Conservation (phyloP, 2,888 invertebrate species). For the Macaria liturata region DNA sequence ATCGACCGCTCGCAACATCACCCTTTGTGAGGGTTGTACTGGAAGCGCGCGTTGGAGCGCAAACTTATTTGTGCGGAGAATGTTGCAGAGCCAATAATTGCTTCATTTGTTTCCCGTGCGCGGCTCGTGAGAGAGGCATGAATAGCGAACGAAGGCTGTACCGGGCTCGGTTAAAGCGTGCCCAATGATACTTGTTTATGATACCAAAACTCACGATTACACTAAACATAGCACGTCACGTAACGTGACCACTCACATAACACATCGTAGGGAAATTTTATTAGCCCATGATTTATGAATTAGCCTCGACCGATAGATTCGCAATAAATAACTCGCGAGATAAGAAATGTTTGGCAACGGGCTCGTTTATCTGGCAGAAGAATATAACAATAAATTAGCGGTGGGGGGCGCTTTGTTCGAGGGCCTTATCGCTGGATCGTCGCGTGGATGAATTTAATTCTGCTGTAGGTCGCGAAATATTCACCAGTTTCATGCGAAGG, state of each 20-base stretch:
- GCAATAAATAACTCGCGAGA: neutral
- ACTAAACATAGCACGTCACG: slow-evolving; percentile 1
- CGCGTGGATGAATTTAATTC: slow-evolving; percentile 24
- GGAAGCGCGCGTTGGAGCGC: slow-evolving; percentile 35
- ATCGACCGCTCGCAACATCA: slow-evolving; percentile 31
- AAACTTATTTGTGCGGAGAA: slow-evolving; percentile 20
- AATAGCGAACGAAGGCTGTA: slow-evolving; percentile 32
- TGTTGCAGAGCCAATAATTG: slow-evolving; percentile 47
- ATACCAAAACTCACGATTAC: neutral
- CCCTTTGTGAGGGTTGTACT: slow-evolving; percentile 19
- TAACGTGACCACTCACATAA: neutral
- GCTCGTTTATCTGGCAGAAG: slow-evolving; percentile 16
- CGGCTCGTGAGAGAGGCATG: slow-evolving; percentile 55
- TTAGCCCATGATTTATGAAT: neutral
- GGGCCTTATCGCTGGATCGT: slow-evolving; percentile 12
- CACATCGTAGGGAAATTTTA: slow-evolving; percentile 1
- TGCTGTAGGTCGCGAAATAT: slow-evolving; percentile 8
- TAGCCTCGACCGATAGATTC: neutral
- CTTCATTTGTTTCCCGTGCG: slow-evolving; percentile 57
- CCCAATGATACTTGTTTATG: slow-evolving; percentile 8
- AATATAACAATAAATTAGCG: slow-evolving; percentile 17
- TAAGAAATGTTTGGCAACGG: neutral
- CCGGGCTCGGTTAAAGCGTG: slow-evolving; percentile 8
- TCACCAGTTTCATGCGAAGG: slow-evolving; percentile 9
- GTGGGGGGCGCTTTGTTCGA: slow-evolving; percentile 7